A percentile compares a stretch with the other conserved stretches of the same genome.
Evolutionary conservation across 1,140 invertebrate species (phyloP).

Genomic region (Bradynema listronoti): DNA sequence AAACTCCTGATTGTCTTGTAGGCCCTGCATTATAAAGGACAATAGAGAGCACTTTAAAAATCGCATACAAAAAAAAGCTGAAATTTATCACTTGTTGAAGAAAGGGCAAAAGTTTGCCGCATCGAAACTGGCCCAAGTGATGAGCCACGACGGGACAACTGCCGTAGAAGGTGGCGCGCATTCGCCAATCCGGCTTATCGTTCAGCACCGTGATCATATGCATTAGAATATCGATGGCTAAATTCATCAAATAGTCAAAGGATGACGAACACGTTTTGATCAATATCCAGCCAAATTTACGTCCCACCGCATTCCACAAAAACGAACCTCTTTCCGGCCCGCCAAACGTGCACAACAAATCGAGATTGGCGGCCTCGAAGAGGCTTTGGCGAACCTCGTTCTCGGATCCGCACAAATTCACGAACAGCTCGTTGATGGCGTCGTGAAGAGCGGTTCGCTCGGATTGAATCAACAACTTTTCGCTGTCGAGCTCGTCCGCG

Average conservation of each 20-base stretch:
- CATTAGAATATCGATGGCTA: conserved; percentile 36
- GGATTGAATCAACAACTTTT: conserved; percentile 21
- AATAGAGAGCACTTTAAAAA: background rate
- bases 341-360: conserved; percentile 38
- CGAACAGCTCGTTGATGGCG: conserved; percentile 36
- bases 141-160: conserved; percentile 32
- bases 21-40: conserved; percentile 20
- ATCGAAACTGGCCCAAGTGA: conserved; percentile 26
- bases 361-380: conserved; percentile 26
- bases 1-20: conserved; percentile 44
- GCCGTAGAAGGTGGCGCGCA: conserved; percentile 36
- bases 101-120: conserved; percentile 33
- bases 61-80: conserved; percentile 4
- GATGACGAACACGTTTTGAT: no score
- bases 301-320: background rate
- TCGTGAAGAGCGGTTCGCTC: conserved; percentile 33
- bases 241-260: no score
- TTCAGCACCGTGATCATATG: conserved; percentile 46
- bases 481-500: conserved; percentile 12
- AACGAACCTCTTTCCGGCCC: conserved; percentile 29
- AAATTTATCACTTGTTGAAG: conserved; percentile 39
- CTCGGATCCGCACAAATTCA: conserved; percentile 34
- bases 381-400: conserved; percentile 34
- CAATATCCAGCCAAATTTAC: background rate
- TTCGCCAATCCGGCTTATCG: conserved; percentile 35